A percentile compares a stretch with the other conserved stretches of the same genome.
Conservation (phyloP, 2,888 invertebrate genomes). For the Tenthredo livida region DNA sequence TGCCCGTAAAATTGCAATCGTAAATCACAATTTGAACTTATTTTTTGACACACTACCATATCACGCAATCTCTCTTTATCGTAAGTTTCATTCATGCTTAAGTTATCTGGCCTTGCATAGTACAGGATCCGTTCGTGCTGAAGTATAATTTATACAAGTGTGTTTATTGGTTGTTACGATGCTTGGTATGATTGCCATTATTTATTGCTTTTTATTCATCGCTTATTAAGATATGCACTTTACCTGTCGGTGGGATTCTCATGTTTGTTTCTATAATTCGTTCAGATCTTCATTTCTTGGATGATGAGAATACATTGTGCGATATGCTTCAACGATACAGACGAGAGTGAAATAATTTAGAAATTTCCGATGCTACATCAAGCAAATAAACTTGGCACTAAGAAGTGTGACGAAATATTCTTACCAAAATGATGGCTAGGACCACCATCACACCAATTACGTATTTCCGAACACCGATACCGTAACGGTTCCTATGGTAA, state of each 20-base stretch:
- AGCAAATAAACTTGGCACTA: background rate
- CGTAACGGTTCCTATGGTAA: conserved; percentile 70
- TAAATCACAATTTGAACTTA: background rate
- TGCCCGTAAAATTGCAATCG: background rate
- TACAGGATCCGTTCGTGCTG: background rate
- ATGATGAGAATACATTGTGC: background rate
- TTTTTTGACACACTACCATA: background rate
- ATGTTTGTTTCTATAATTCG: conserved; percentile 9
- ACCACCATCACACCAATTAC: conserved; percentile 75
- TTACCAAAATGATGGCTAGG: conserved; percentile 73
- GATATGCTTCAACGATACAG: background rate
- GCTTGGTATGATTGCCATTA: background rate
- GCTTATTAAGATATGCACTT: background rate
- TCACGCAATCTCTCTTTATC: background rate
- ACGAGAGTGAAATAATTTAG: background rate
- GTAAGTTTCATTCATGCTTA: background rate
- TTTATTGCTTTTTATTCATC: conserved; percentile 28
- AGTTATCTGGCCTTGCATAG: background rate
- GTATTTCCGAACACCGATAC: conserved; percentile 70
- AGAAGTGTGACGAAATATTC: conserved; percentile 48
- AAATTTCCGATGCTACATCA: background rate
- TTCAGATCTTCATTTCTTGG: background rate
- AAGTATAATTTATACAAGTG: background rate
- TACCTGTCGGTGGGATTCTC: background rate
- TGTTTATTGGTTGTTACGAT: background rate